Conservation (phyloP, 2,113 vertebrate genomes). For the Halichoerus grypus region DNA sequence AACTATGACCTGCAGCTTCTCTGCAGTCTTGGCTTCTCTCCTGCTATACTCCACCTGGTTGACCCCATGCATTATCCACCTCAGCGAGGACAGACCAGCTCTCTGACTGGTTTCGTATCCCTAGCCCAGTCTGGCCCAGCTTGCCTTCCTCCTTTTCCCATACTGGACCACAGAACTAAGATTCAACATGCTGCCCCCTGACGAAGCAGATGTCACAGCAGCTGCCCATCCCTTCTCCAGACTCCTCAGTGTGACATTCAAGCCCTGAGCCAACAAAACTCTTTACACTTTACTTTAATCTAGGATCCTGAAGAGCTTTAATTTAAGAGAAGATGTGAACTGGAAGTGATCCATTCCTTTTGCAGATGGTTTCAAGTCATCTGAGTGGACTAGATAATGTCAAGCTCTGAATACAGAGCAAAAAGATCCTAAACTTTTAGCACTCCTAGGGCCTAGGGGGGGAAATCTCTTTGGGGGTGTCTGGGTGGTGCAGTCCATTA, state of each 20-base stretch:
- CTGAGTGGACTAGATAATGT: not conserved
- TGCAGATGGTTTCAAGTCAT: not conserved
- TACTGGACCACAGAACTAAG: not conserved
- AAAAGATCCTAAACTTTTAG: not conserved
- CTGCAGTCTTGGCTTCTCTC: not conserved
- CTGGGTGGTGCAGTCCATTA: not conserved
- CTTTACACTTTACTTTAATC: not conserved
- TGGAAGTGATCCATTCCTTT: not conserved
- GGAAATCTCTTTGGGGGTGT: not conserved
- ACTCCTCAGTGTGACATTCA: not conserved
- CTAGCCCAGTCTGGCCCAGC: not conserved
- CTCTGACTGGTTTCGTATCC: not conserved
- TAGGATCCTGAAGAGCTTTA: not conserved
- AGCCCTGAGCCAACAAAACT: not conserved
- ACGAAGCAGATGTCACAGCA: not conserved
- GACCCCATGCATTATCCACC: not conserved
- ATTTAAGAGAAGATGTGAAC: not conserved
- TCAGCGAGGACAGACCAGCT: not conserved
- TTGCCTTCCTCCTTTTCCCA: not conserved
- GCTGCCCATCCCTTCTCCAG: not conserved
- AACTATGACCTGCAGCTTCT: not conserved
- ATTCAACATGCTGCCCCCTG: not conserved
- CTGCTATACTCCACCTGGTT: not conserved
- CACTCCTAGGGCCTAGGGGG: not conserved
- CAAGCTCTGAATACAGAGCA: not conserved